A percentile compares a stretch with the other conserved stretches of the same genome.
Evolutionary conservation across 2,113 vertebrate genomes (phyloP).

Genomic region (Arvicanthis niloticus): DNA sequence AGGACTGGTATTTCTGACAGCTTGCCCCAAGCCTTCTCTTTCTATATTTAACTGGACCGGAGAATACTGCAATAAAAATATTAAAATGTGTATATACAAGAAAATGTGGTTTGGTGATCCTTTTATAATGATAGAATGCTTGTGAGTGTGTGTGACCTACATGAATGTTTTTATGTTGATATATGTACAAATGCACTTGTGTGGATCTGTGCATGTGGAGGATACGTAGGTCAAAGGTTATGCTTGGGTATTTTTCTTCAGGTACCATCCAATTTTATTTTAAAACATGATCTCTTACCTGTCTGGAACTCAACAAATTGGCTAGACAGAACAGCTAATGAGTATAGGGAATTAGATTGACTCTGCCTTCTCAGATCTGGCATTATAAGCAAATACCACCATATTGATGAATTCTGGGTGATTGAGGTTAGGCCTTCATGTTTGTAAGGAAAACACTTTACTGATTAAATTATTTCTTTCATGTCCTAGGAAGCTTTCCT

Average conservation of each 20-base stretch:
- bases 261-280: background rate
- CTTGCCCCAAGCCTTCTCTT: background rate
- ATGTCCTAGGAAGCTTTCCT: background rate
- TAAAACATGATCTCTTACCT: background rate
- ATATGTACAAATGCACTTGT: background rate
- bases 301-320: background rate
- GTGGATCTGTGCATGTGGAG: too few species aligned
- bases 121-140: background rate
- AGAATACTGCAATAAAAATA: background rate
- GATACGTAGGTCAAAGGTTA: too few species aligned
- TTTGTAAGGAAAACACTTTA: background rate
- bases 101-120: background rate
- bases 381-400: background rate
- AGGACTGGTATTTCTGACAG: background rate
- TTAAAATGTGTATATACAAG: background rate
- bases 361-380: background rate
- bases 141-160: background rate
- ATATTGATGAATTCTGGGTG: background rate
- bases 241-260: background rate
- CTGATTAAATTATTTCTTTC: background rate
- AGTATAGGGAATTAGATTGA: background rate
- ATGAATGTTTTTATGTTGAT: background rate
- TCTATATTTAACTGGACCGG: accelerated
- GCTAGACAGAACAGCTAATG: too few species aligned
- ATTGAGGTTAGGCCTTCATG: background rate